These are phyloP conservation scores for Leiothrix lutea DNA, from an alignment of 2,113 vertebrate genomes.

Conservation along the genomic window DNA sequence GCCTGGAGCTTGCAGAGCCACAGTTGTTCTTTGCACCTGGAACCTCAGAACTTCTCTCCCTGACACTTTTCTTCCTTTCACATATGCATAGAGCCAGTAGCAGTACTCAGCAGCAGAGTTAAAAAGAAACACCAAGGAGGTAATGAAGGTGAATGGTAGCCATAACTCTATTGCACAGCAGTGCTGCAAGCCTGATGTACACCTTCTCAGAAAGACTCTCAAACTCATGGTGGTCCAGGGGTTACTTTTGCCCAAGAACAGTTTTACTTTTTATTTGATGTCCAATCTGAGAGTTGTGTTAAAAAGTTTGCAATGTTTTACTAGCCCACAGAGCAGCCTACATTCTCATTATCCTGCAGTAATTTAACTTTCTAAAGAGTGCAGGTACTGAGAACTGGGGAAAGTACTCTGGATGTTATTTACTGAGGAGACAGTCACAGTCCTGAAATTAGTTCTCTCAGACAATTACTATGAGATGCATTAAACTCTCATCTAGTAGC, in stretches of 20 bases:
- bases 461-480: not conserved
- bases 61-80: not conserved
- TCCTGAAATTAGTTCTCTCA: constrained; percentile 15
- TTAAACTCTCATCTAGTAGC: not conserved
- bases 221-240: not conserved
- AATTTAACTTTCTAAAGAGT: constrained; percentile 53
- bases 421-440: not conserved
- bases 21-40: not conserved
- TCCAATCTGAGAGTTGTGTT: not conserved
- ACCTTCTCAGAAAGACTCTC: not conserved
- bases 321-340: constrained; percentile 1
- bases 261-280: constrained; percentile 17
- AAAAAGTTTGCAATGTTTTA: constrained; percentile 24
- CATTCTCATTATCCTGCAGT: constrained; percentile 51
- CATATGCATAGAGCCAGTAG: constrained; percentile 5
- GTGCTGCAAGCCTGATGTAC: not conserved
- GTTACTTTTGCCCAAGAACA: constrained; percentile 12
- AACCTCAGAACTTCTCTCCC: not conserved
- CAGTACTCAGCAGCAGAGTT: not conserved
- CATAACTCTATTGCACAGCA: not conserved
- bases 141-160: not conserved
- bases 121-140: constrained; percentile 29
- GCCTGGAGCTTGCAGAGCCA: not conserved
- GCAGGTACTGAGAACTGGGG: not conserved
- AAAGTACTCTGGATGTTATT: not conserved